These are phyloP conservation scores for Nannoperca australis DNA, from an alignment of 2,797 vertebrate genomes.

Conservation along the genomic window DNA sequence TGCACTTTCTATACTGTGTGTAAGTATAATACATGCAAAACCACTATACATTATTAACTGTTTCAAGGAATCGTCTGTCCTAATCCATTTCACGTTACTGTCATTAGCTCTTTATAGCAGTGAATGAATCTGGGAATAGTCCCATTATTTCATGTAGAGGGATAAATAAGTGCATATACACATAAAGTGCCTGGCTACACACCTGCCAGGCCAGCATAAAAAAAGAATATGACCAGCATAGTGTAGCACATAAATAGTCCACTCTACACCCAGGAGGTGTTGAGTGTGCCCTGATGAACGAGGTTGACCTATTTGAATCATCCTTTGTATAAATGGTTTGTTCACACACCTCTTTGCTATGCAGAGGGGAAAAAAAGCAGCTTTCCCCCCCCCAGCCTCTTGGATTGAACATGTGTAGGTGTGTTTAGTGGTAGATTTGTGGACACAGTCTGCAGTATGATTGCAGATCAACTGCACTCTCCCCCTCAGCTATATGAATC, in stretches of 20 bases:
- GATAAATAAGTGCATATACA: constrained; percentile 6
- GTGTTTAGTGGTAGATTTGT: constrained; percentile 23
- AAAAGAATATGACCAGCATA: background rate
- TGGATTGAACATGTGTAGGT: constrained; percentile 26
- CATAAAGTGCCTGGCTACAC: background rate
- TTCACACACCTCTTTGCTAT: constrained; percentile 23
- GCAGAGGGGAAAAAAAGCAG: background rate
- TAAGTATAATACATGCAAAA: constrained; percentile 51
- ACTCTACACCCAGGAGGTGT: constrained; percentile 14
- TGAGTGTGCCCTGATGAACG: constrained; percentile 17
- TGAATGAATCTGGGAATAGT: constrained; percentile 47
- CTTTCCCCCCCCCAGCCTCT: background rate
- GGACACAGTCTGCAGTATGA: constrained; percentile 14
- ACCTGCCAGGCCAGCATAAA: constrained; percentile 4
- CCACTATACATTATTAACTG: constrained; percentile 18
- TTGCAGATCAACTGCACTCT: constrained; percentile 32
- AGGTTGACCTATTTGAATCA: constrained; percentile 44
- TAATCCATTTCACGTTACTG: constrained; percentile 72
- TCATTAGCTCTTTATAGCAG: constrained; percentile 55
- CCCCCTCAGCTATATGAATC: constrained; percentile 31
- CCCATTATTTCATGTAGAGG: constrained; percentile 21
- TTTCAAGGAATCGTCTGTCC: constrained; percentile 36
- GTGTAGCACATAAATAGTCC: constrained; percentile 23
- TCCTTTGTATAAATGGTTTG: constrained; percentile 32
- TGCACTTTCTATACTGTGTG: constrained; percentile 27